Evolutionary conservation across 2,888 invertebrate genomes (phyloP).

Genomic region (Scaptodrosophila latifasciaeformis): DNA sequence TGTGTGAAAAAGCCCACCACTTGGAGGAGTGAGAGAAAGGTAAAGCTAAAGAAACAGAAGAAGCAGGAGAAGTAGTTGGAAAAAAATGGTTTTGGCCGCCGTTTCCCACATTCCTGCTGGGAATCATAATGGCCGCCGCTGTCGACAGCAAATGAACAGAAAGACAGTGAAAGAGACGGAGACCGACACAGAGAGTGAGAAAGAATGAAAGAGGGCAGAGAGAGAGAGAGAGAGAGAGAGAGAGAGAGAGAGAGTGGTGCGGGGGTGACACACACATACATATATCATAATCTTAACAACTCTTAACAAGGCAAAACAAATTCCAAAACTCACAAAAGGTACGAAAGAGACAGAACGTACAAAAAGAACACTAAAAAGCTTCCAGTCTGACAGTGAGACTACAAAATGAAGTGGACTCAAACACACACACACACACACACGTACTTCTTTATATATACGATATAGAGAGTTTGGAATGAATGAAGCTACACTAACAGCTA

Average conservation of each 20-base stretch:
- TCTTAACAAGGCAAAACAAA: conserved; percentile 73
- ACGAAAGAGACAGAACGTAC: background rate
- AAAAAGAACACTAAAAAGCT: conserved; percentile 10
- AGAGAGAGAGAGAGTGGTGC: no score
- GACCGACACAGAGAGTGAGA: no score
- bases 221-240: no score
- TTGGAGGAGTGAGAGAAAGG: background rate
- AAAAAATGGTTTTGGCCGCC: conserved; percentile 59
- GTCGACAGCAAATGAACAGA: conserved; percentile 10
- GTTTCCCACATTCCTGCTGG: conserved; percentile 73
- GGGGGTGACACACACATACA: conserved; percentile 44
- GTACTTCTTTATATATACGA: no score
- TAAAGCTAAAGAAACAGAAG: no score
- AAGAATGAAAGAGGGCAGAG: no score
- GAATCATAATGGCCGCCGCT: conserved; percentile 71
- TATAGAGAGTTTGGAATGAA: background rate
- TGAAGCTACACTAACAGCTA: background rate
- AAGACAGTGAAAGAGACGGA: no score
- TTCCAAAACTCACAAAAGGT: conserved; percentile 64
- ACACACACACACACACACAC: conserved; percentile 34
- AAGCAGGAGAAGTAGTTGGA: no score
- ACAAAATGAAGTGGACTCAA: conserved; percentile 60
- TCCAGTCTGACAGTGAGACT: conserved; percentile 56
- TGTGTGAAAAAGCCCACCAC: conserved; percentile 11
- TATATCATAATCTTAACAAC: conserved; percentile 74